phyloP scores from a whole-genome alignment of 2,113 vertebrate species.

The Acanthisitta chloris region DNA sequence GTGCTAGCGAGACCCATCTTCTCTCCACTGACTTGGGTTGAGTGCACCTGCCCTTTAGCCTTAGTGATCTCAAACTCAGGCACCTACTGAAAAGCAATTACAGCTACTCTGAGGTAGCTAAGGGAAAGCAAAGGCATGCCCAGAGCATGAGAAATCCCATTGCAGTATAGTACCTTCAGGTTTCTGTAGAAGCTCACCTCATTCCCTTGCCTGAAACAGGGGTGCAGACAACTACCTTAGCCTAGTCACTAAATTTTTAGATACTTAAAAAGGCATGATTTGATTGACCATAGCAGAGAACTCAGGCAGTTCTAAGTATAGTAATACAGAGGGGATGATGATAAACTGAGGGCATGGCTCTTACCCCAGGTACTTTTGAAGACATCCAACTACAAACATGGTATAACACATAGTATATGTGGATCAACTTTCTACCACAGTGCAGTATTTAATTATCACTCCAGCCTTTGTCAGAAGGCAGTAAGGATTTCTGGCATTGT shows the following conservation, averaged over 20 bases:
- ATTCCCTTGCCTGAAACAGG: neutral
- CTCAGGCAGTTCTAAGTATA: neutral
- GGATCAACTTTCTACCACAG: neutral
- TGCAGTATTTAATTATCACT: neutral
- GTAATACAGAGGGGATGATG: neutral
- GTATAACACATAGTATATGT: neutral
- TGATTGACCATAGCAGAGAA: neutral
- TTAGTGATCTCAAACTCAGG: neutral
- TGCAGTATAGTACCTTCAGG: neutral
- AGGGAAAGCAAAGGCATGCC: neutral
- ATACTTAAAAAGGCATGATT: neutral
- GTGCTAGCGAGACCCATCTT: neutral
- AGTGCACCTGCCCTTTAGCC: neutral
- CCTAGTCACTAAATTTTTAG: neutral
- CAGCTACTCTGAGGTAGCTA: neutral
- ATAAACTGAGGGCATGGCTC: slow-evolving; percentile 10
- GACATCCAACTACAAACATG: neutral
- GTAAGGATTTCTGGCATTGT: neutral
- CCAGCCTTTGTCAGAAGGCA: neutral
- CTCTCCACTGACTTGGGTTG: neutral
- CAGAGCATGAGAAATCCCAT: neutral
- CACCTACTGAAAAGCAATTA: neutral
- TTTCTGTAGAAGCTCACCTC: neutral
- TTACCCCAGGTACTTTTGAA: slow-evolving; percentile 1
- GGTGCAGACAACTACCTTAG: neutral